Base-by-base conservation (phyloP, 2,888 invertebrate species). In the Melanophora roralis region DNA sequence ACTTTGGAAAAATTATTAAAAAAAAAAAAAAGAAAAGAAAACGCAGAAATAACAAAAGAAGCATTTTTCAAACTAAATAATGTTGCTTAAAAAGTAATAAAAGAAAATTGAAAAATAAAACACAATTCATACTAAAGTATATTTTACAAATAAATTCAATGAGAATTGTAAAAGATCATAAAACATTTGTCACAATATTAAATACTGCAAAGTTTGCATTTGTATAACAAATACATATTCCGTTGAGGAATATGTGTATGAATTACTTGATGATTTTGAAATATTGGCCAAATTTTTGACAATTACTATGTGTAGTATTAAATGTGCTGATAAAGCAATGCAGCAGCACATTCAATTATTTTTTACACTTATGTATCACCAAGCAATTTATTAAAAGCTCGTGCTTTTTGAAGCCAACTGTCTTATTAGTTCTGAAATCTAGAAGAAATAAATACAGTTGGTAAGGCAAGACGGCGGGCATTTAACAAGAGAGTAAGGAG, bases 161-260 rank as follows among this genome's bases (percentile, higher is more conserved):
- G 74, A 69, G 69, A 69, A 76, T 76, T 76, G 69, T 53, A 60
- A n/a, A 23, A 60, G 51, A 59, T n/a, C 51, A 65, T 67, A 55
- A 59, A 74, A 72, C 34, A 65, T 47, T 73, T 73, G 65, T 57
- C 57, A 49, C 60, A 38, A 27, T 27, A 27, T 5, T 6, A 27
- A 27, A 27, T 5, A 27, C 27, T 40, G 38, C 64, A 65, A 5
- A 38, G 21, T 19, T 62, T 53, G 23, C n/a, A 47, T 3, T 21
- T 12, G 34, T 6, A 27, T 6, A 27, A 27, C 27, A 34, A 5
- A 21, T 23, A 64, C 57, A 23, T 57, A 34, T 38, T 62, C 47
- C 73, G 6, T 5, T 5, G 6, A 6, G 27, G 27, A 64, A n/a
- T 23, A 34, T 40, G 11, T n/a, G 23, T 51, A 27, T 38, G 38